Base-by-base conservation (phyloP, 2,113 vertebrate species). In the Lamprologus speciosus region DNA sequence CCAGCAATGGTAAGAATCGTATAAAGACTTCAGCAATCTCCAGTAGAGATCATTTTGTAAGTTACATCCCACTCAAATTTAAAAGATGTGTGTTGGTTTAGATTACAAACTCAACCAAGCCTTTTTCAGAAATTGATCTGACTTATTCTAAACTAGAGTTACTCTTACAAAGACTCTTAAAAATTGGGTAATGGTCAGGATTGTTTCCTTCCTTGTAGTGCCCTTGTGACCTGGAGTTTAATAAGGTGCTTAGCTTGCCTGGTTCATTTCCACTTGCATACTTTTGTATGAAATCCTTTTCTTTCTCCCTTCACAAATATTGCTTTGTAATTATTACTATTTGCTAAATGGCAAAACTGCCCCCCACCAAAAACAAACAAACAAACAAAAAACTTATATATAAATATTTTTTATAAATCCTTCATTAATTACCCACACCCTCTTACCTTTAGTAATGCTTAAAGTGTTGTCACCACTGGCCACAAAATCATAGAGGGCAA, bases 401-500 rank as follows among this genome's bases (percentile, higher is more conserved):
- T 68, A 68, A 37, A 13, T 37, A 37, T 8, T 65, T 65, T 65
- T 65, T 37, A 65, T 65, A 54, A 54, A 3, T 23, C 5, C 13
- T 16, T 37, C 19, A 31, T 21, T 4, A 8, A 40, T 65, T 17
- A 4, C 3, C 92, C 21, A 97, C 94, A 96, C 92, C 9, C 98
- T 97, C 95, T 97, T 92, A 99, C 98, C 98, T 98, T 99, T 99
- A 84, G 99, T 99, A 87, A 99, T 99, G 96, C 99, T 99, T 68
- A 99, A 98, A 23, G 98, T 99, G 96, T 99, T 99, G 93, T 99
- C 99, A 7, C 99, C 99, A 57, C 99, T 99, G 3, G 99, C 99
- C 87, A 99, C 99, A 28, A 99, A 99, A 84, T 99, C 99, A n/a
- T 99, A 99, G 40, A 99, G 98, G 78, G 99, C 99, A 90, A 99